Base-by-base conservation (phyloP, 2,888 invertebrate species). In the Nomada fucata region DNA sequence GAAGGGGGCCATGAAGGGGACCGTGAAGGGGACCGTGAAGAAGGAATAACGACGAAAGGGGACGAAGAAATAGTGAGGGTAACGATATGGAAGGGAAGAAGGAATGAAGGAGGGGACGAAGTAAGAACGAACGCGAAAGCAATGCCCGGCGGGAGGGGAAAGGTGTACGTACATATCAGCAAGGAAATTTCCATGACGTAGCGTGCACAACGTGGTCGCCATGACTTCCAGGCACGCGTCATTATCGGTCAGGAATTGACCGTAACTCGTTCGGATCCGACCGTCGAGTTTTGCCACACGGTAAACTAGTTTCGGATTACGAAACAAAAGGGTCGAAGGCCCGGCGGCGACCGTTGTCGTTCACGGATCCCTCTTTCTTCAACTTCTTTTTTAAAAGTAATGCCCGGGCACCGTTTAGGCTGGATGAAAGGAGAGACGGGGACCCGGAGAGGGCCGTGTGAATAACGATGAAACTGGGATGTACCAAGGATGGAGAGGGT, bases 101-200 rank as follows among this genome's bases (percentile, higher is more conserved):
- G 55, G 23, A 55, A 26, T 36, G 42, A 63, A 53, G 53, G 29
- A 15, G 55, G 75, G 64, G 70, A 63, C 70, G 60, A 67, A 79
- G 78, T 52, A 70, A 79, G 64, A 69, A 78, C 68, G 71, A 72
- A 60, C 61, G 57, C 57, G 63, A 68, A 71, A 65, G 68, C 59
- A 42, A 65, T 29, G 26, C 15, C 15, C 55, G 61, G 72, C 64
- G 64, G 77, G 59, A 75, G 79, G 83, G 84, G 79, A 86, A 84
- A 85, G 87, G 84, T 79, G 84, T 80, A 57, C 64, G 68, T 23
- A 26, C 26, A 26, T 26, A 20, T 42, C 70, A 83, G 64, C 72
- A 76, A 83, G 89, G 89, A 89, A 89, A 89, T 89, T 89, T 89
- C 89, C 89, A 89, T 89, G 86, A 88, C 87, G 87, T 87, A 78